Evolutionary conservation across 2,888 invertebrate species (phyloP).

Genomic region (Linyphia triangularis): DNA sequence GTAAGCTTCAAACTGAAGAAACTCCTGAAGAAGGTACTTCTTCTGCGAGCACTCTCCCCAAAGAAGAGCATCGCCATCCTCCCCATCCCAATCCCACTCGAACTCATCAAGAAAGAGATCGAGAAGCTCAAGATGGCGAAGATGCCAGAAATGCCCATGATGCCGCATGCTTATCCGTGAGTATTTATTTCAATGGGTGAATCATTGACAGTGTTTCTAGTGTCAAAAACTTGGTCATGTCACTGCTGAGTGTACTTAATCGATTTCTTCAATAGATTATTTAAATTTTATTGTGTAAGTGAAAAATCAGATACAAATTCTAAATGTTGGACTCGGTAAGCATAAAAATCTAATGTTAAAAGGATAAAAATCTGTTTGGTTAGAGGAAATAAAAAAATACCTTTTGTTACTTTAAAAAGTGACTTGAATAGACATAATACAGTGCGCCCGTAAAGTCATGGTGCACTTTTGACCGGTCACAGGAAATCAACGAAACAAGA

Average conservation of each 20-base stretch:
- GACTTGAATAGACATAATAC: too few relatives aligned
- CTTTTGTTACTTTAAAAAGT: too few relatives aligned
- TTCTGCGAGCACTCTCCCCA: constrained; percentile 41
- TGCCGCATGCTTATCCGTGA: constrained; percentile 39
- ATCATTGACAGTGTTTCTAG: neutral
- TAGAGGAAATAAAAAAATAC: too few relatives aligned
- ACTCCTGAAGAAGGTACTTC: constrained; percentile 54
- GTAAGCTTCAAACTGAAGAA: constrained; percentile 56
- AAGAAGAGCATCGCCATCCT: constrained; percentile 60
- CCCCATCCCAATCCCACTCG: constrained; percentile 64
- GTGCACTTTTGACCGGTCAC: too few relatives aligned
- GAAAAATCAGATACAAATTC: too few relatives aligned
- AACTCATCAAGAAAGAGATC: neutral
- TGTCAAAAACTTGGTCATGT: neutral
- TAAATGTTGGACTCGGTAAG: too few relatives aligned
- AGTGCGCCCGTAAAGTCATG: too few relatives aligned
- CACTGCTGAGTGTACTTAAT: neutral
- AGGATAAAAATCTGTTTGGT: too few relatives aligned
- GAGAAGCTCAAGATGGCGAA: neutral
- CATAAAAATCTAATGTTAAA: too few relatives aligned
- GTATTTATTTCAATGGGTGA: neutral
- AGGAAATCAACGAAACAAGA: too few relatives aligned
- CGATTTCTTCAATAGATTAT: too few relatives aligned
- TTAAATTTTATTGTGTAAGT: too few relatives aligned
- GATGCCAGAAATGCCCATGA: constrained; percentile 34